Evolutionary conservation across 2,888 invertebrate species (phyloP), one percentile per base, ranked within the genome.

Genomic region (Pristionchus japonicus): DNA sequence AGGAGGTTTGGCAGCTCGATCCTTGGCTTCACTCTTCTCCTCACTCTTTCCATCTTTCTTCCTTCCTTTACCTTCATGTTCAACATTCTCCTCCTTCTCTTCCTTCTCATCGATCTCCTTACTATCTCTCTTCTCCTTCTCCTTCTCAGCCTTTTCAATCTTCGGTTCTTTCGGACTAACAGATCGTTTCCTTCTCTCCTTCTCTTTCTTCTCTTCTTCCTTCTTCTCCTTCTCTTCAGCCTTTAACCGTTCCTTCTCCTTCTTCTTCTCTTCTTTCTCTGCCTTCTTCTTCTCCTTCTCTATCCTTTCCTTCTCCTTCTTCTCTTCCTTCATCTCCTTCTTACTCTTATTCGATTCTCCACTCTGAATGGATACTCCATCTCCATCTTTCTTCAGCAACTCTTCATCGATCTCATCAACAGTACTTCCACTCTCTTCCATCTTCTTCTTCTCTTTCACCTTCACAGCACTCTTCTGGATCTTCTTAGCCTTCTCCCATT

Each of bases 381-480:
- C 88, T 67, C 89, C 89, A 4, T 89, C 89, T 88, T 34, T 88
- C 80, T 40, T 89, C 37, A 89, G 31, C 20, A 90, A 64, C 40
- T 91, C 90, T 20, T 86, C 86, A 80, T 90, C 89, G 1, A 90
- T 88, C 80, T 90, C 89, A 37, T 90, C 90, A 61, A 90, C 89
- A 23, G 31, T 86, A 84, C 47, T 82, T 86, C 52, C 77, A 80
- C 57, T 87, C 37, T 90, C 82, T 2, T 57, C 88, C 23, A 74
- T 80, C 34, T 52, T 84, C 37, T 89, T 89, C 83, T 88, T 89
- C 86, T 84, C 89, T n/a, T 80, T 89, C 49, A 89, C 88, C 47
- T 92, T 92, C 57, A 92, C 92, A 49, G 90, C 90, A 34, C 88
- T 89, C 83, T 91, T 92, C 87, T 92, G 92, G 31, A 90, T 88